Conservation (phyloP, 1,140 invertebrate genomes). For the Aphelinus atriplicis region DNA sequence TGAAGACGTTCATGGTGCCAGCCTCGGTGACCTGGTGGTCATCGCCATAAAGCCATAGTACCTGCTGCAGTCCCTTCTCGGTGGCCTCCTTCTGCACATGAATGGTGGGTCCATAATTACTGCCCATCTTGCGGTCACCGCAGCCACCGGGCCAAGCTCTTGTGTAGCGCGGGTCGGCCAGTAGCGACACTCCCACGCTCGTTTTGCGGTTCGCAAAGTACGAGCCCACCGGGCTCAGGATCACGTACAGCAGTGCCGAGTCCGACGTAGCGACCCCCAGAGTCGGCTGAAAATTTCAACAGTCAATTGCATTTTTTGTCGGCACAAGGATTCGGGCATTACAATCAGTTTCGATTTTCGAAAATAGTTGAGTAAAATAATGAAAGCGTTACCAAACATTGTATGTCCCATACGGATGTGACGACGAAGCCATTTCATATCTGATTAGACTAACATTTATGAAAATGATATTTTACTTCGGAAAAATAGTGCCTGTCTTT, state of each 20-base stretch:
- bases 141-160: conserved; percentile 96
- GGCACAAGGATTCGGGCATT: too few species aligned
- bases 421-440: too few species aligned
- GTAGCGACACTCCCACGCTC: conserved; percentile 67
- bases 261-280: conserved; percentile 88
- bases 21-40: conserved; percentile 96
- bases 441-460: too few species aligned
- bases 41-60: conserved; percentile 96
- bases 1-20: conserved; percentile 99
- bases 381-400: too few species aligned
- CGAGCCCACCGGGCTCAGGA: conserved; percentile 91
- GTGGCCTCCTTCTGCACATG: conserved; percentile 83
- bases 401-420: too few species aligned
- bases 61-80: conserved; percentile 89
- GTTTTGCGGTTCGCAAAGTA: conserved; percentile 80
- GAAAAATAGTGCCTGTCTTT: too few species aligned
- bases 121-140: conserved; percentile 94
- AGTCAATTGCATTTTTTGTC: background rate
- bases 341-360: too few species aligned
- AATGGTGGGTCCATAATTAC: conserved; percentile 90
- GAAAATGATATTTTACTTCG: too few species aligned
- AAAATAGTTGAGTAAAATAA: too few species aligned
- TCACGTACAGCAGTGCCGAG: conserved; percentile 88
- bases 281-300: conserved; percentile 74
- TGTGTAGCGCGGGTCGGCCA: conserved; percentile 83